Conservation (phyloP, 2,888 invertebrate species). For the Catocala sponsa region DNA sequence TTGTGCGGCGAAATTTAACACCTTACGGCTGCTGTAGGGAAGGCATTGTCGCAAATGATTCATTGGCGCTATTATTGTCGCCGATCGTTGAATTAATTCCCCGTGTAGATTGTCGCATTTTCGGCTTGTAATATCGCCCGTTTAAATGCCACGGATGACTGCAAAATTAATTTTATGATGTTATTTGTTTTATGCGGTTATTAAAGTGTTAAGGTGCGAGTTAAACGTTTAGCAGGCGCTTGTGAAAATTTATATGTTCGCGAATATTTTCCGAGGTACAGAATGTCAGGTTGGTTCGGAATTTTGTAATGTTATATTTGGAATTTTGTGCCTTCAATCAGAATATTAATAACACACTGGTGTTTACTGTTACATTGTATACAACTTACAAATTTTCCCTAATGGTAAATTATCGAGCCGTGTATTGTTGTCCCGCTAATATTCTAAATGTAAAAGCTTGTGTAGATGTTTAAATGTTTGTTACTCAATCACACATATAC, state of each 20-base stretch:
- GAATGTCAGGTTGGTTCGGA: too few relatives aligned
- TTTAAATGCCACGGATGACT: slow-evolving; percentile 69
- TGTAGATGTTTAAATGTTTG: too few relatives aligned
- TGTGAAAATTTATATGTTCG: neutral
- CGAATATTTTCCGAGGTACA: neutral
- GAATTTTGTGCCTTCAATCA: too few relatives aligned
- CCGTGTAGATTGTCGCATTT: slow-evolving; percentile 68
- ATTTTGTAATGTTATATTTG: too few relatives aligned
- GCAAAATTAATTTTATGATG: slow-evolving; percentile 67
- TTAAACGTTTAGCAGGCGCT: neutral
- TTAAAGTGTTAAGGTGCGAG: slow-evolving; percentile 48
- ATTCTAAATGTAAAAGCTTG: too few relatives aligned
- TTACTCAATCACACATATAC: too few relatives aligned
- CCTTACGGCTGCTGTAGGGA: slow-evolving; percentile 66
- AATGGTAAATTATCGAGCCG: too few relatives aligned
- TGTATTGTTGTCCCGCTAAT: too few relatives aligned
- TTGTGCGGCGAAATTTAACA: slow-evolving; percentile 78
- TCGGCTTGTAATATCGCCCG: slow-evolving; percentile 63
- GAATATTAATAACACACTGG: too few relatives aligned
- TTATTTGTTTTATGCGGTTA: slow-evolving; percentile 60
- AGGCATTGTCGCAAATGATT: slow-evolving; percentile 78
- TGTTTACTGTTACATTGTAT: too few relatives aligned
- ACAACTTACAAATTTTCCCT: too few relatives aligned
- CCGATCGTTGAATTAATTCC: slow-evolving; percentile 83
- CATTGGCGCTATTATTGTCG: slow-evolving; percentile 80